A percentile compares a stretch with the other conserved stretches of the same genome.
These are phyloP conservation scores for Glareola pratincola DNA, from an alignment of 2,113 vertebrate species.

Conservation along the genomic window DNA sequence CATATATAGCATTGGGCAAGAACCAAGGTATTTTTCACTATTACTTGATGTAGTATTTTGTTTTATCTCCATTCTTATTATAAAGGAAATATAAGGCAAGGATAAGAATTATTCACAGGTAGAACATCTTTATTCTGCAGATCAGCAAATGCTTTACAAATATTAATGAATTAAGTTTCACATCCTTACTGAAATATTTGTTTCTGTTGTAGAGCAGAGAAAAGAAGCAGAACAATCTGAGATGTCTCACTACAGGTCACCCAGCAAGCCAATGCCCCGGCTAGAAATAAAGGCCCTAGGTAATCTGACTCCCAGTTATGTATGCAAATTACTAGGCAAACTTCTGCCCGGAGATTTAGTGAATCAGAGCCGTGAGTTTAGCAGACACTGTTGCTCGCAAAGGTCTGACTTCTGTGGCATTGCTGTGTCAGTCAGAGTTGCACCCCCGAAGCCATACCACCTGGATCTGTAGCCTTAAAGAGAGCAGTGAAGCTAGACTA, in stretches of 20 bases:
- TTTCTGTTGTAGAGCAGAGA: neutral
- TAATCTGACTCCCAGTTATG: neutral
- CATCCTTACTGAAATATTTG: neutral
- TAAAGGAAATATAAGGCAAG: neutral
- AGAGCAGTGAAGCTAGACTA: neutral
- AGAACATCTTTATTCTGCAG: neutral
- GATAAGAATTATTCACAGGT: neutral
- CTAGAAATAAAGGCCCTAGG: neutral
- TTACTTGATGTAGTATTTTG: neutral
- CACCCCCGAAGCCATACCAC: neutral
- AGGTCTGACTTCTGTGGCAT: neutral
- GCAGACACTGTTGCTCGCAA: neutral
- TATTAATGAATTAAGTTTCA: neutral
- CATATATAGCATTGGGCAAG: neutral
- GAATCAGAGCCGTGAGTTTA: neutral
- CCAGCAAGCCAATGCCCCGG: neutral
- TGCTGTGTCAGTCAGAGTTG: neutral
- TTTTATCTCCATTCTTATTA: neutral
- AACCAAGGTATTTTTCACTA: neutral
- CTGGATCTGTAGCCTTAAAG: neutral
- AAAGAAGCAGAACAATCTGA: neutral
- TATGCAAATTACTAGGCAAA: neutral
- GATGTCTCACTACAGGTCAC: neutral
- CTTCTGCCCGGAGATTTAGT: neutral
- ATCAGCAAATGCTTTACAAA: neutral